A percentile compares a stretch with the other conserved stretches of the same genome.
These are phyloP conservation scores for Rallus crepitans DNA, from an alignment of 2,797 vertebrate genomes.

Conservation along the genomic window DNA sequence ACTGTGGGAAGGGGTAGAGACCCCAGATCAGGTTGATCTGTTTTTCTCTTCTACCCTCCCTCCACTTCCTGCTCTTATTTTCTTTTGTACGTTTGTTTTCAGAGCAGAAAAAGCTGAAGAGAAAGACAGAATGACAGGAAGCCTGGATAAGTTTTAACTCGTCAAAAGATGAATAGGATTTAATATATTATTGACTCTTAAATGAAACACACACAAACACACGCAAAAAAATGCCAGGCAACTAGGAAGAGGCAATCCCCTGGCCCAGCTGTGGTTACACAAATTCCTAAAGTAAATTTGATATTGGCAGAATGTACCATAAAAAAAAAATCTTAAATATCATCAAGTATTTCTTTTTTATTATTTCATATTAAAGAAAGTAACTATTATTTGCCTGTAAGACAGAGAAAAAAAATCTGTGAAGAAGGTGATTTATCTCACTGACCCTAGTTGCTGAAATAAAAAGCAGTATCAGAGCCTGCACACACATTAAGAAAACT, in stretches of 20 bases:
- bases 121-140: slow-evolving; percentile 24
- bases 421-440: background rate
- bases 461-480: background rate
- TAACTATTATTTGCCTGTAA: background rate
- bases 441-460: background rate
- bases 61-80: slow-evolving; percentile 40
- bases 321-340: background rate
- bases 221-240: background rate
- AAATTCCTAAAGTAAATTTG: background rate
- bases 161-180: slow-evolving; percentile 25
- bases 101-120: slow-evolving; percentile 2
- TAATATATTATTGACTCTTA: background rate
- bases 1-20: slow-evolving; percentile 59
- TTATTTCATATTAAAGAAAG: background rate
- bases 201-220: background rate
- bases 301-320: background rate
- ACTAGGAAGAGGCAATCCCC: background rate
- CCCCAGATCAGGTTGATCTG: slow-evolving; percentile 41
- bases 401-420: background rate
- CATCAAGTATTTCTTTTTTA: background rate
- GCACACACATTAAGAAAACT: background rate
- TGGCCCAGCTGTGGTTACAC: background rate
- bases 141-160: slow-evolving; percentile 15
- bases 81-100: slow-evolving; percentile 19
- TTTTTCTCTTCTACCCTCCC: slow-evolving; percentile 28